These are phyloP conservation scores for Leucophora obtusa DNA, from an alignment of 2,888 invertebrate species.

Conservation along the genomic window DNA sequence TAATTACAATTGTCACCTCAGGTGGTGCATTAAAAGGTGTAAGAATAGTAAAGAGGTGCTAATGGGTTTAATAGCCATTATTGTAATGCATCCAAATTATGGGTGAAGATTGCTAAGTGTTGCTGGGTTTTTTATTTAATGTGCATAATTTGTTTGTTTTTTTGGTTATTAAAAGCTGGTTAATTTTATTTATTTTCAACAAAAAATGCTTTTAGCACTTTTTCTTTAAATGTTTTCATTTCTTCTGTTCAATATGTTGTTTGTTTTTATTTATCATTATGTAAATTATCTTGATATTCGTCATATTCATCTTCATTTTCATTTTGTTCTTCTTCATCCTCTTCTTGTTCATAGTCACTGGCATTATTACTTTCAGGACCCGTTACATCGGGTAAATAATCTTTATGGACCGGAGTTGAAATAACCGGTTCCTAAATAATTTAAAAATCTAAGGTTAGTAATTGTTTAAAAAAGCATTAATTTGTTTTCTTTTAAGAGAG, in stretches of 20 bases:
- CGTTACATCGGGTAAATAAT: conserved; percentile 81
- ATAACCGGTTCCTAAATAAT: conserved; percentile 78
- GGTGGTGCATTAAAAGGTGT: conserved; percentile 6
- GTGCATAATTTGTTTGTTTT: conserved; percentile 8
- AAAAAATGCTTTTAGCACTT: conserved; percentile 59
- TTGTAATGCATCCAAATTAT: background rate
- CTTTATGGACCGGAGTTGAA: conserved; percentile 80
- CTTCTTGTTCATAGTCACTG: conserved; percentile 80
- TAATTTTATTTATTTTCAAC: background rate
- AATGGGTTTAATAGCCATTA: conserved; percentile 52
- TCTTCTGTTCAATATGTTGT: background rate
- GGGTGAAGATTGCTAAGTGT: background rate
- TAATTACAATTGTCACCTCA: conserved; percentile 60
- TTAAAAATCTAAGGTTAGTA: conserved; percentile 69
- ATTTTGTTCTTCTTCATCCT: conserved; percentile 81
- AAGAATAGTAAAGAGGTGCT: conserved; percentile 44
- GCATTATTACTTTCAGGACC: conserved; percentile 81
- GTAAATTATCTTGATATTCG: conserved; percentile 80
- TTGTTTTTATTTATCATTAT: conserved; percentile 73
- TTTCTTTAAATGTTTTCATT: background rate
- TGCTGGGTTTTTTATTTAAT: background rate
- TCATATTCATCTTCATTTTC: conserved; percentile 83
- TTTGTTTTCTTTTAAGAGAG: background rate
- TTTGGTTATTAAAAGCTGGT: conserved; percentile 20
- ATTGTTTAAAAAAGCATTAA: conserved; percentile 50